phyloP scores from a whole-genome alignment of 2,113 vertebrate genomes.

The Rhinichthys klamathensis region DNA sequence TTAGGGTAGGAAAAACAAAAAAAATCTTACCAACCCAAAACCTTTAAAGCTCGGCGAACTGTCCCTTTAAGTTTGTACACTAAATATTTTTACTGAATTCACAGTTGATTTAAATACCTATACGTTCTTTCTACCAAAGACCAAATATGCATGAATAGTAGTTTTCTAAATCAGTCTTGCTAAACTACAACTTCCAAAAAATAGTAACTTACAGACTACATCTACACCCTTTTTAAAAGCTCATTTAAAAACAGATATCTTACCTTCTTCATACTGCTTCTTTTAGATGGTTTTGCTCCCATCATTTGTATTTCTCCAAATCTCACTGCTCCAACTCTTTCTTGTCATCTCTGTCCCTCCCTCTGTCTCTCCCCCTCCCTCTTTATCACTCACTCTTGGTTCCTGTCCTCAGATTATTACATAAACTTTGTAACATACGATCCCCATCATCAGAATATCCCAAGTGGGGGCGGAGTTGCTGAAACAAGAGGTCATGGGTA shows the following conservation, averaged over 20 bases:
- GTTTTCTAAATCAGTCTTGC: neutral
- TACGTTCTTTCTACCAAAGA: neutral
- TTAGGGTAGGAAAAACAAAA: neutral
- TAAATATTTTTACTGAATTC: neutral
- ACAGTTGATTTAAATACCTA: neutral
- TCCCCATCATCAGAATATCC: neutral
- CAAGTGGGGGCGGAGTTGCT: slow-evolving; percentile 13
- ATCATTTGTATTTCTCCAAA: slow-evolving; percentile 60
- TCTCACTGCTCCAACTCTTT: slow-evolving; percentile 10
- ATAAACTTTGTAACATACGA: slow-evolving; percentile 43
- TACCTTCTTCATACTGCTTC: slow-evolving; percentile 74
- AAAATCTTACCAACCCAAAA: neutral
- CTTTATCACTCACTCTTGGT: slow-evolving; percentile 44
- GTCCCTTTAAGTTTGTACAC: neutral
- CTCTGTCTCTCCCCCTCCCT: slow-evolving; percentile 4
- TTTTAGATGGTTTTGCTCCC: slow-evolving; percentile 78
- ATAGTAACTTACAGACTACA: no score
- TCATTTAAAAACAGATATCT: slow-evolving; percentile 50
- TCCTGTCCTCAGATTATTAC: slow-evolving; percentile 52
- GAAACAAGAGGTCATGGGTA: slow-evolving; percentile 5
- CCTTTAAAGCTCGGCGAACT: neutral
- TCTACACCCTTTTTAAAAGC: neutral
- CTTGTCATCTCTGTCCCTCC: slow-evolving; percentile 4
- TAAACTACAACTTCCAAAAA: neutral
- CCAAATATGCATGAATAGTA: neutral